Conservation (phyloP, 2,888 invertebrate species). For the Oscheius sp. region DNA sequence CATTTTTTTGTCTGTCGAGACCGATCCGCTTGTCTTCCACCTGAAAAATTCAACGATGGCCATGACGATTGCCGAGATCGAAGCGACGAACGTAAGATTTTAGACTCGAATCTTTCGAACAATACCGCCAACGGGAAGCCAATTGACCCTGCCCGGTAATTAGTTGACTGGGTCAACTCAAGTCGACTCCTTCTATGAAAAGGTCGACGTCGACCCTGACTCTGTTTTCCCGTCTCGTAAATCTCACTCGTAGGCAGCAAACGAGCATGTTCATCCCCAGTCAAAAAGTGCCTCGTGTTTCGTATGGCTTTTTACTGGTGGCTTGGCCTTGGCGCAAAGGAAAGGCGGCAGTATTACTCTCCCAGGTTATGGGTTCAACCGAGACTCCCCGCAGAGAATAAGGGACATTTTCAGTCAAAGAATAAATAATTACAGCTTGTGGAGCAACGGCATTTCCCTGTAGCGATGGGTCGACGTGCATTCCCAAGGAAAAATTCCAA, state of each 20-base stretch:
- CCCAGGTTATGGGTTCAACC: neutral
- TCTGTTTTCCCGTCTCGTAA: neutral
- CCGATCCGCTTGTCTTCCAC: constrained; percentile 62
- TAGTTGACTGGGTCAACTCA: neutral
- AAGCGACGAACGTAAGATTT: constrained; percentile 73
- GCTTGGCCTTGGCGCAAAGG: neutral
- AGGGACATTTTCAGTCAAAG: neutral
- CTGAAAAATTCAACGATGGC: constrained; percentile 61
- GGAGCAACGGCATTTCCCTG: constrained; percentile 74
- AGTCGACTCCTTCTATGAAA: neutral
- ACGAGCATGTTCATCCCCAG: neutral
- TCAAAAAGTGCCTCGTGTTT: too few species aligned
- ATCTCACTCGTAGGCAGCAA: constrained; percentile 9
- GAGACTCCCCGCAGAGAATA: neutral
- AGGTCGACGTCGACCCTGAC: constrained; percentile 10
- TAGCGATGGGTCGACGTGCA: constrained; percentile 68
- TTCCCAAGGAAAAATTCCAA: constrained; percentile 72
- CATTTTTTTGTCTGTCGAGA: constrained; percentile 68
- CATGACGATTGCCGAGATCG: constrained; percentile 70
- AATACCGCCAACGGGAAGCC: neutral
- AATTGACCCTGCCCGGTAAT: constrained; percentile 1
- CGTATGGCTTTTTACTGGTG: neutral
- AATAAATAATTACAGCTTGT: constrained; percentile 72
- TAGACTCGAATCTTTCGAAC: neutral
- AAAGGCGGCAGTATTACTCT: neutral